A percentile compares a stretch with the other conserved stretches of the same genome.
phyloP scores from a whole-genome alignment of 2,797 vertebrate genomes.

The Halcyon smyrnensis region DNA sequence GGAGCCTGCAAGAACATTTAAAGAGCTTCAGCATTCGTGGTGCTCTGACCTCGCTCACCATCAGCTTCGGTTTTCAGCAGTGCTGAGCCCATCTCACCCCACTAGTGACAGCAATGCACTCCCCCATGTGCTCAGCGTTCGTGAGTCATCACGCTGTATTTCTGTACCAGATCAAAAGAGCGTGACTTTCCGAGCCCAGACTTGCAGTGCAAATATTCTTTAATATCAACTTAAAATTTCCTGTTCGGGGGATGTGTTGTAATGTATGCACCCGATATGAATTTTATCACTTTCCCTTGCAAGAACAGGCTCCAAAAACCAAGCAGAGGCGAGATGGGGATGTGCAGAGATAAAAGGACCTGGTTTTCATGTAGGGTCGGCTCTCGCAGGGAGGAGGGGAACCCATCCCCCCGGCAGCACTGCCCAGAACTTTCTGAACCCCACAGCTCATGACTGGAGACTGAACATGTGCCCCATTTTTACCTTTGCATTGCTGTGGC shows the following conservation, averaged over 20 bases:
- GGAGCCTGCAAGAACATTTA: background rate
- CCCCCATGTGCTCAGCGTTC: background rate
- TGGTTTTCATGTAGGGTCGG: background rate
- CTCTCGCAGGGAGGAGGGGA: background rate
- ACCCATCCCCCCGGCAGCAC: background rate
- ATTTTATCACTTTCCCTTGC: background rate
- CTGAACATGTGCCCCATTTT: accelerated
- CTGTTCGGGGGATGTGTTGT: background rate
- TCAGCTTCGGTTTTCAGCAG: background rate
- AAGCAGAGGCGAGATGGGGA: background rate
- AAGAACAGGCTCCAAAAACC: background rate
- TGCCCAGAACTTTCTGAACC: background rate
- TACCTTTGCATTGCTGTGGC: background rate
- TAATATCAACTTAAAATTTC: background rate
- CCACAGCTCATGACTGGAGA: accelerated
- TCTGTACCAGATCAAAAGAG: background rate
- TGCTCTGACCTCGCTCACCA: background rate
- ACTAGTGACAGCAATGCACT: background rate
- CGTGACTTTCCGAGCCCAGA: background rate
- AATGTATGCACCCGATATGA: background rate
- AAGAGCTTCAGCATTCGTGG: background rate
- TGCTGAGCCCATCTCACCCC: background rate
- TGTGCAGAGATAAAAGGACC: background rate
- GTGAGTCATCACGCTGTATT: background rate
- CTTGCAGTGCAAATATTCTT: background rate